Evolutionary conservation across 2,888 invertebrate species (phyloP).

Genomic region (Agrypnus murinus): DNA sequence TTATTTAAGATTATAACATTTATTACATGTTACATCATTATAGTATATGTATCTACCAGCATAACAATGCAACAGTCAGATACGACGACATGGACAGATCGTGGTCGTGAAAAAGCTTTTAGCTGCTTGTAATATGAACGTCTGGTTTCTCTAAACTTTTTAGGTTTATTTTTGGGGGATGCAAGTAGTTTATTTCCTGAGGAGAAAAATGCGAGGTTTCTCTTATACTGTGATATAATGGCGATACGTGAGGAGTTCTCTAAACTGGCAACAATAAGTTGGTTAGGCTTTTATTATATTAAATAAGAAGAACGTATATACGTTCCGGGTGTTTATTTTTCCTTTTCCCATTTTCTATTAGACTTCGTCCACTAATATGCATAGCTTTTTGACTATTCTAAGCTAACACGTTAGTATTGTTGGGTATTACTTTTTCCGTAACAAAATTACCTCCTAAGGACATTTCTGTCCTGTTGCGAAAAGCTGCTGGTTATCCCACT

Average conservation of each 20-base stretch:
- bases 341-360: no score
- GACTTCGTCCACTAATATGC: no score
- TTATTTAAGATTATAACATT: no score
- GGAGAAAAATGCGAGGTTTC: conserved; percentile 1
- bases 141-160: conserved; percentile 12
- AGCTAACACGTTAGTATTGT: no score
- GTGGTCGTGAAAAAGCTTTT: conserved; percentile 11
- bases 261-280: conserved; percentile 8
- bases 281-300: background rate
- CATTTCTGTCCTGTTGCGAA: no score
- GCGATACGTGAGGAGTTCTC: conserved; percentile 2
- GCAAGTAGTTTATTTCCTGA: conserved; percentile 1
- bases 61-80: conserved; percentile 7
- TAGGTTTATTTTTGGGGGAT: conserved; percentile 13
- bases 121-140: conserved; percentile 8
- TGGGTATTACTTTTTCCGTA: no score
- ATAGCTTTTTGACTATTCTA: no score
- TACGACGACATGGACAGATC: conserved; percentile 9
- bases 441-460: no score
- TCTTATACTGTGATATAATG: conserved; percentile 17
- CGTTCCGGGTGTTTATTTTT: no score
- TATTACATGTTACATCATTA: conserved; percentile 6
- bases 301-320: no score
- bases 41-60: no score
- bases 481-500: no score